These are phyloP conservation scores for Monodelphis domestica DNA, from an alignment of 2,797 vertebrate species.

Conservation along the genomic window DNA sequence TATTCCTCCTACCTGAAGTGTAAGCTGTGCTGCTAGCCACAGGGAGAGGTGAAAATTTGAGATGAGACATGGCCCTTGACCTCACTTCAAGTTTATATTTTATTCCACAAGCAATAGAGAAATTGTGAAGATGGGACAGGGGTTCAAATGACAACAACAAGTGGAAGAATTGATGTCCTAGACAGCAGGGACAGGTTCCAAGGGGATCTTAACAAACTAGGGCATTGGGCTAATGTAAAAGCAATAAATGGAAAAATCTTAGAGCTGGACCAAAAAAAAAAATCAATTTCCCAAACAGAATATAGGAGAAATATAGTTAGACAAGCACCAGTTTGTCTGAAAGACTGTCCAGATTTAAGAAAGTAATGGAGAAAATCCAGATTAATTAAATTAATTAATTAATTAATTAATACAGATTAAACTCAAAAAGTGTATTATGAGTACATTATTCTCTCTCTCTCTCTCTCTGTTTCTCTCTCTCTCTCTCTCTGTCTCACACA, in stretches of 20 bases:
- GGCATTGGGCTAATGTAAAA: not conserved
- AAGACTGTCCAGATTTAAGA: not conserved
- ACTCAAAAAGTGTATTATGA: not conserved
- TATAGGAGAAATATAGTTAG: not conserved
- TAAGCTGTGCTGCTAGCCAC: not conserved
- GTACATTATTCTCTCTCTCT: no score
- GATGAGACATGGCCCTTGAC: not conserved
- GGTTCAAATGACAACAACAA: no score
- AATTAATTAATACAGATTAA: not conserved
- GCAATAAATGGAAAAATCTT: not conserved
- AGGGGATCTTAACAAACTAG: not conserved
- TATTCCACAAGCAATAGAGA: not conserved
- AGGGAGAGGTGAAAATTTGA: not conserved
- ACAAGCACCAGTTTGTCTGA: not conserved
- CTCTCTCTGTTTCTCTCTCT: no score
- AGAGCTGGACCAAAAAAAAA: not conserved
- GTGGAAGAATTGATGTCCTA: not conserved
- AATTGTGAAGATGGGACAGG: not conserved
- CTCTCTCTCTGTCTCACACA: no score
- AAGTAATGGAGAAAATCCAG: not conserved
- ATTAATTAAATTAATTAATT: no score
- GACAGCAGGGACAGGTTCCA: not conserved
- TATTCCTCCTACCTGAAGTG: not conserved
- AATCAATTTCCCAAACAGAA: not conserved
- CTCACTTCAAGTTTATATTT: not conserved